Percentiles rank a stretch among this genome's conserved stretches.
Evolutionary conservation across 2,888 invertebrate genomes (phyloP).

Genomic region (Watsonalla binaria): DNA sequence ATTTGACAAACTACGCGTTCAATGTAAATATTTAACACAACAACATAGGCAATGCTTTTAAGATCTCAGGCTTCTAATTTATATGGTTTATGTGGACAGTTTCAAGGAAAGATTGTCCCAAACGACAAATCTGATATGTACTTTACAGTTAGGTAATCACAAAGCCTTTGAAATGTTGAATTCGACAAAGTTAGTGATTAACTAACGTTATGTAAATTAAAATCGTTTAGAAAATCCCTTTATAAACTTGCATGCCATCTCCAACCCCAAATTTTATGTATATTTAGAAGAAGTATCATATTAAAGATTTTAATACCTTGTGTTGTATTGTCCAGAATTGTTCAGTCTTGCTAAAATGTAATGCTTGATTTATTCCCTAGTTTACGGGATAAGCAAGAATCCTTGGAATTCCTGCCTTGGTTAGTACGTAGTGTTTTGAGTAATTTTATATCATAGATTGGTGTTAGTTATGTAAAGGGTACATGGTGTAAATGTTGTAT

Average conservation of each 20-base stretch:
- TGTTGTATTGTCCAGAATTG: constrained; percentile 16
- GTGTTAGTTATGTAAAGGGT: constrained; percentile 31
- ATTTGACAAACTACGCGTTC: constrained; percentile 44
- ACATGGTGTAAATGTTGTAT: constrained; percentile 25
- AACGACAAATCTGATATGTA: constrained; percentile 4
- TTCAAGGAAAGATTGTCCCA: constrained; percentile 16
- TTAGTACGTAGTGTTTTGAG: constrained; percentile 80
- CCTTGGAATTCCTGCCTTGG: constrained; percentile 89
- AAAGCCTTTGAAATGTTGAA: neutral
- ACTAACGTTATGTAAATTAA: too few species aligned
- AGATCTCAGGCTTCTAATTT: constrained; percentile 11
- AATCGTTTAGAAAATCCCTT: neutral
- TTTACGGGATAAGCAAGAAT: constrained; percentile 89
- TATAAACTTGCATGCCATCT: neutral
- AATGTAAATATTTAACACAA: constrained; percentile 38
- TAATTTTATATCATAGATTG: constrained; percentile 55
- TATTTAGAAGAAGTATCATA: neutral
- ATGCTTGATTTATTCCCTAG: constrained; percentile 80
- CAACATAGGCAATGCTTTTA: constrained; percentile 20
- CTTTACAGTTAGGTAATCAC: neutral
- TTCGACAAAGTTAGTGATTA: neutral
- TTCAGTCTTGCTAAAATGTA: constrained; percentile 53
- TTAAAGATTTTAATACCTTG: neutral
- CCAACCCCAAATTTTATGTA: neutral
- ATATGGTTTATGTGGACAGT: constrained; percentile 37